These are phyloP conservation scores for Calidris pugnax DNA, from an alignment of 2,113 vertebrate species.

Conservation along the genomic window DNA sequence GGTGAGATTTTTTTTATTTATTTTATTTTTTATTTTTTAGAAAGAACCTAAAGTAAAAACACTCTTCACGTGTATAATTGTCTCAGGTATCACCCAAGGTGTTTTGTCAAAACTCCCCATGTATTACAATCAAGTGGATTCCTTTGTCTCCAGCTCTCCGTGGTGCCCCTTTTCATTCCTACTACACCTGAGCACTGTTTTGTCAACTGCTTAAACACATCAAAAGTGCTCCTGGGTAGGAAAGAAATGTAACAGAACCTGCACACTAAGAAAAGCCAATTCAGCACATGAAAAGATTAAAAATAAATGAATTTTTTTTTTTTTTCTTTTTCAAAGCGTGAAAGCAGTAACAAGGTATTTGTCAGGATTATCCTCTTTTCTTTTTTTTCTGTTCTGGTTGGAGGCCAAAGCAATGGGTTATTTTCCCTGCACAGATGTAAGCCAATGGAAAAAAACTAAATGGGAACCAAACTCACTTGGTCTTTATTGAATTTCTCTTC, in stretches of 20 bases:
- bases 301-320: not conserved
- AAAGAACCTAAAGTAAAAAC: constrained; percentile 48
- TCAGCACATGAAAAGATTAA: not conserved
- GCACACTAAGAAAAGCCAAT: constrained; percentile 46
- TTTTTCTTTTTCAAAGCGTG: not conserved
- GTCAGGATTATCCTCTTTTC: not conserved
- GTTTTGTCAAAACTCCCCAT: not conserved
- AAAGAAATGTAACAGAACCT: not conserved
- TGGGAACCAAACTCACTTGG: not conserved
- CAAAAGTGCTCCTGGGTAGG: not conserved
- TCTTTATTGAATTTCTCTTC: not conserved
- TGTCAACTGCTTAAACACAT: constrained; percentile 15
- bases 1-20: constrained; percentile 53
- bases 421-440: not conserved
- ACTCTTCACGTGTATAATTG: not conserved
- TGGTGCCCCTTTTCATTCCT: not conserved
- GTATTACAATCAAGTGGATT: constrained; percentile 23
- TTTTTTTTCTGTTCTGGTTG: not conserved
- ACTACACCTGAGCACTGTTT: constrained; percentile 7
- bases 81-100: not conserved
- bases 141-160: constrained; percentile 1
- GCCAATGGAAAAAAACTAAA: not conserved
- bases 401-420: not conserved
- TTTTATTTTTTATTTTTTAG: not conserved
- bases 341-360: constrained; percentile 7